A percentile compares a stretch with the other conserved stretches of the same genome.
Conservation (phyloP, 1,140 invertebrate genomes). For the Zaprionus capensis region DNA sequence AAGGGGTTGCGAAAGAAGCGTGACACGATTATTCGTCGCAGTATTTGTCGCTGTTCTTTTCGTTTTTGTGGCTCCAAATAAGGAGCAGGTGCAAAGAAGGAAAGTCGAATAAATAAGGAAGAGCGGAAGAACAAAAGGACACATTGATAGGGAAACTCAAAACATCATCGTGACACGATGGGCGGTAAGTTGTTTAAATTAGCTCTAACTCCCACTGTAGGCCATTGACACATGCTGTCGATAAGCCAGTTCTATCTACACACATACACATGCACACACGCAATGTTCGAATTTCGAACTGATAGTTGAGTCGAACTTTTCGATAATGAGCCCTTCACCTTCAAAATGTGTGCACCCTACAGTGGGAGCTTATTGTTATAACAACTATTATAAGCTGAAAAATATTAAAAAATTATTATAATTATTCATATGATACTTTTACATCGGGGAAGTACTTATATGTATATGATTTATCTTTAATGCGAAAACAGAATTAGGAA, state of each 20-base stretch:
- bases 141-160: neutral
- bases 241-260: neutral
- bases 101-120: neutral
- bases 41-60: conserved; percentile 35
- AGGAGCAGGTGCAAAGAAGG: neutral
- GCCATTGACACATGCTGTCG: conserved; percentile 11
- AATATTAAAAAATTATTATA: too few species aligned
- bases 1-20: conserved; percentile 72
- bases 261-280: neutral
- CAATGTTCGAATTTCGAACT: conserved; percentile 18
- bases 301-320: neutral
- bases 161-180: conserved; percentile 6
- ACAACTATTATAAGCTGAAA: too few species aligned
- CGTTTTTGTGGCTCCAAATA: conserved; percentile 54
- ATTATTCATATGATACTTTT: neutral
- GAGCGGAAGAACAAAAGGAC: neutral
- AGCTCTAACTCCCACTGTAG: neutral
- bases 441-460: neutral
- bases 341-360: conserved; percentile 16
- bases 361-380: neutral
- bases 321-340: conserved; percentile 15
- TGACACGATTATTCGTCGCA: conserved; percentile 34
- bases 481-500: too few species aligned
- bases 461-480: neutral
- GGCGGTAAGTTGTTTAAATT: neutral